Base-by-base conservation (phyloP, 1,140 invertebrate species). In the Anastrepha ludens region DNA sequence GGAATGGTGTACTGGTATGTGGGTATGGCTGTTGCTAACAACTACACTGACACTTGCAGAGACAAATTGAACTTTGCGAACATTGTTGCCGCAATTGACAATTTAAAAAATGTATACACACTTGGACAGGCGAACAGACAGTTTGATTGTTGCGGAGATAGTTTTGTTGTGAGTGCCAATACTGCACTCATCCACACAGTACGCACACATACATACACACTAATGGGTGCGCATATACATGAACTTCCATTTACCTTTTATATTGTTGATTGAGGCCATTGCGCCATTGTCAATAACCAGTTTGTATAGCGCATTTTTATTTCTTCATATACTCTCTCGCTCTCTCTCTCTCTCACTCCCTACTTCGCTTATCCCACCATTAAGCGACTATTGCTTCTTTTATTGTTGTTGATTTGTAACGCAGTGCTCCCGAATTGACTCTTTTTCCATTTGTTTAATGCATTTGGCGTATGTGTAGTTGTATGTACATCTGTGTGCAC, bases 81-180 rank as follows among this genome's bases (percentile, higher is more conserved):
- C 41, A 47, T 17, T 47, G 15, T 44, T 74, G 15, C 67, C 44
- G 39, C 67, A 47, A 74, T 74, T 74, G 67, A 74, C 67, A 74
- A 74, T 74, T 74, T 74, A 74, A 74, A 74, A 74, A 74, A 74
- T 74, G 41, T 74, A 74, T 74, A 74, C 41, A 74, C 67, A 74
- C 13, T 74, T 47, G 67, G 41, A 74, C 15, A 74, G 44, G 67
- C 67, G 67, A n/a, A 74, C 67, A 17, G 67, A 74, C 67, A 74
- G 67, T 74, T 74, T 44, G 67, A 74, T 74, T 74, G 67, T 41
- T 47, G 41, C 41, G 44, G 11, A 15, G 39, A 74, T 47, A 67
- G 64, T 67, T 67, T 67, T 67, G 50, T 55, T 55, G 50, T 2
- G 50, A 55, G 50, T 55, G 50, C 50, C 50, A 55, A 55, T 55